Evolutionary conservation across 2,797 vertebrate genomes (phyloP).

Genomic region (Prionace glauca): DNA sequence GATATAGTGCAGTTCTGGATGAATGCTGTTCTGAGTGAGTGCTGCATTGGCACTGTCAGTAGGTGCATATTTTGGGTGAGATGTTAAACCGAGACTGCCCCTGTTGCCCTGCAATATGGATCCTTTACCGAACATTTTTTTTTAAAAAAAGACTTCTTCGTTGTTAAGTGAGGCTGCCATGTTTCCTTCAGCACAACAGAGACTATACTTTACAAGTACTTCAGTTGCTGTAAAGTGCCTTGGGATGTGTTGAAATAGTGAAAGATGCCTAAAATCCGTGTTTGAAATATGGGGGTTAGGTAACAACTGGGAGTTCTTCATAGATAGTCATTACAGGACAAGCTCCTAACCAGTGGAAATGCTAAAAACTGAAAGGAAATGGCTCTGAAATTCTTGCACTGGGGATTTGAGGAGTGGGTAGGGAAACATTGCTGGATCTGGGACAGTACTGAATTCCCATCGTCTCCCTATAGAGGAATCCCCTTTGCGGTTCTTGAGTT

Average conservation of each 20-base stretch:
- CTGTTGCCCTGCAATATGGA: not conserved
- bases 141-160: not conserved
- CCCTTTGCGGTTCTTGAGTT: not conserved
- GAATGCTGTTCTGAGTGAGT: not conserved
- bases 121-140: not conserved
- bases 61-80: not conserved
- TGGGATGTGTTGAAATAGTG: not conserved
- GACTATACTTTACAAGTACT: not conserved
- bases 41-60: not conserved
- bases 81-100: not conserved
- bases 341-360: not conserved
- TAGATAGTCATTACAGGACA: not conserved
- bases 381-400: not conserved
- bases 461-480: not conserved
- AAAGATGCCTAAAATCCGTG: not conserved
- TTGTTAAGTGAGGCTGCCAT: not conserved
- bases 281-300: not conserved
- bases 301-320: not conserved
- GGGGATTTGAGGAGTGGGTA: not conserved
- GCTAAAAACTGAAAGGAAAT: not conserved
- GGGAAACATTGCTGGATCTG: not conserved
- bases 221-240: not conserved
- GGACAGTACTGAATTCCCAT: not conserved
- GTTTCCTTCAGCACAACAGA: not conserved
- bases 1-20: not conserved